Conservation (phyloP, 2,888 invertebrate species). For the Alentia gelatinosa region DNA sequence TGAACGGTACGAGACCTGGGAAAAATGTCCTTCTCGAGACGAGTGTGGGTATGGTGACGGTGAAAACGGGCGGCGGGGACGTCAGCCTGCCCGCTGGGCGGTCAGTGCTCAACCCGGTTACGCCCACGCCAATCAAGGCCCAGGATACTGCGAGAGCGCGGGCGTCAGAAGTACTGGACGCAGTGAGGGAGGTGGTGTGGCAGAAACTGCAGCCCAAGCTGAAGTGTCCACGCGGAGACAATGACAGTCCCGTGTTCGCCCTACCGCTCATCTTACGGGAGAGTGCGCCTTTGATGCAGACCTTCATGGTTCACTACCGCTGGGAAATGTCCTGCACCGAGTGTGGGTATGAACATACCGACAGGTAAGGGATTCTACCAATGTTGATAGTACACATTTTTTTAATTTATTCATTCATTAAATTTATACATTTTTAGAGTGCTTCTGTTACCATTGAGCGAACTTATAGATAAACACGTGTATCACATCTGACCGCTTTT, state of each 20-base stretch:
- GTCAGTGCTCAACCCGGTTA: not conserved
- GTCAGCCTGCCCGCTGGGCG: not conserved
- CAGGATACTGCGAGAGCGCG: not conserved
- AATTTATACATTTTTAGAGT: not conserved
- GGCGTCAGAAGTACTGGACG: slow-evolving; percentile 61
- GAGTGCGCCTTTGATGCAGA: slow-evolving; percentile 66
- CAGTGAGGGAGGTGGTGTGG: slow-evolving; percentile 73
- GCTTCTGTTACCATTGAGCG: not conserved
- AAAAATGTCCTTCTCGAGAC: slow-evolving; percentile 41
- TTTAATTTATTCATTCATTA: not conserved
- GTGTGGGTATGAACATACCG: slow-evolving; percentile 59
- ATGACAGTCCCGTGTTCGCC: slow-evolving; percentile 78
- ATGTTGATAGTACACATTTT: not conserved
- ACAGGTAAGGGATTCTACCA: slow-evolving; percentile 50
- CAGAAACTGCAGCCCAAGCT: slow-evolving; percentile 71
- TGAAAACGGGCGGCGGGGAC: slow-evolving; percentile 60
- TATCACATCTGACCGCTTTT: too few relatives aligned
- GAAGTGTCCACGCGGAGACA: slow-evolving; percentile 74
- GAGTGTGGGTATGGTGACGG: slow-evolving; percentile 52
- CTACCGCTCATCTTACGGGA: slow-evolving; percentile 72
- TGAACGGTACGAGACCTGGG: not conserved
- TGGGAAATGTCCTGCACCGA: slow-evolving; percentile 65
- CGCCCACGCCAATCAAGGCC: not conserved
- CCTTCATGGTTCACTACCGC: slow-evolving; percentile 71
- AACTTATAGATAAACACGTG: too few relatives aligned